Evolutionary conservation across 2,113 vertebrate species (phyloP).

Genomic region (Vulpes lagopus): DNA sequence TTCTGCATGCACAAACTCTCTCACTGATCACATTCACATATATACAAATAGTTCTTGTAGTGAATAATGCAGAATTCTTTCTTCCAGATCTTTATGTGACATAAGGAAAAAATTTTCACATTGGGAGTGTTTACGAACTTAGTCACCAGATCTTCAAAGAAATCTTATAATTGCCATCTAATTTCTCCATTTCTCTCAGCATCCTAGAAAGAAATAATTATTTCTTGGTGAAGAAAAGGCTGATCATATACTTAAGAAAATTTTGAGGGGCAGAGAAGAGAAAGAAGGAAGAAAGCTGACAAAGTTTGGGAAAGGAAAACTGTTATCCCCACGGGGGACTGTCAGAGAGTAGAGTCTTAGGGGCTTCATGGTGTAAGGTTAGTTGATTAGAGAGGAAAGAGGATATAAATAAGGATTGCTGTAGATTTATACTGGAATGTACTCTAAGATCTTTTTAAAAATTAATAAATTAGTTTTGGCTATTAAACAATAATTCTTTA

Average conservation of each 20-base stretch:
- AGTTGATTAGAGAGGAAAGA: slow-evolving; percentile 54
- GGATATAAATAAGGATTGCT: not conserved
- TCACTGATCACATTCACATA: not conserved
- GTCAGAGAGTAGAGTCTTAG: not conserved
- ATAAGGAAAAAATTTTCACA: not conserved
- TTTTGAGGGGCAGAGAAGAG: not conserved
- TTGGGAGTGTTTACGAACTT: not conserved
- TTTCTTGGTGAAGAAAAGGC: slow-evolving; percentile 14
- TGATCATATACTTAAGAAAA: not conserved
- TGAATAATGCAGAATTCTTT: not conserved
- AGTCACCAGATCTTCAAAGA: not conserved
- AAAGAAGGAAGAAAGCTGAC: not conserved
- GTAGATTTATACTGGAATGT: not conserved
- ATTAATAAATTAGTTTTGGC: slow-evolving; percentile 35
- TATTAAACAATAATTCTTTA: slow-evolving; percentile 54
- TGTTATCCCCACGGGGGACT: not conserved
- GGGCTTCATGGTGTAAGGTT: not conserved
- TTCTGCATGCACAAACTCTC: not conserved
- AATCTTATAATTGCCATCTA: not conserved
- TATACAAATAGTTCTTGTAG: not conserved
- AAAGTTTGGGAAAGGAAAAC: not conserved
- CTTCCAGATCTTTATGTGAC: not conserved
- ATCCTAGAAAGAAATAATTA: not conserved
- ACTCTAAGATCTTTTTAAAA: slow-evolving; percentile 14
- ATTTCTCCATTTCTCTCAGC: not conserved